Conservation (phyloP, 2,113 vertebrate genomes). For the Austrofundulus limnaeus region DNA sequence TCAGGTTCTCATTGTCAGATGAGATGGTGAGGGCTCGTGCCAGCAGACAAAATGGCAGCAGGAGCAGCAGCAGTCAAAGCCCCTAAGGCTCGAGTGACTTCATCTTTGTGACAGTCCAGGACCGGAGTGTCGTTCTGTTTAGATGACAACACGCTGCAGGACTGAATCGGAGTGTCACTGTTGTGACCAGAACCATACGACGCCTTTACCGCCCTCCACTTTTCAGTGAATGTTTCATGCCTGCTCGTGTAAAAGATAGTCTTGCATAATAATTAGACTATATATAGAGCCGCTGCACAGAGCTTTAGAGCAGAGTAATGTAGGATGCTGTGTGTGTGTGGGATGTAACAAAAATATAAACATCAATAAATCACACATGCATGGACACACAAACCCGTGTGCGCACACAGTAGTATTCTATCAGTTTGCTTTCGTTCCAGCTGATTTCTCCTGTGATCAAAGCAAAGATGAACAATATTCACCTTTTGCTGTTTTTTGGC, state of each 20-base stretch:
- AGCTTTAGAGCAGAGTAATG: conserved; percentile 22
- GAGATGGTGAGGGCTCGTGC: not conserved
- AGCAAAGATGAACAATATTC: not conserved
- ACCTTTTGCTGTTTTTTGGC: too few species aligned
- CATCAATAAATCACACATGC: conserved; percentile 2
- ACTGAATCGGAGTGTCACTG: conserved; percentile 16
- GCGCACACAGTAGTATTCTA: not conserved
- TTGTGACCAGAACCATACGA: conserved; percentile 18
- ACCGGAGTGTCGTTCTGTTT: conserved; percentile 29
- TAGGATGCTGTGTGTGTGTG: conserved; percentile 20
- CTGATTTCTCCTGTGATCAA: conserved; percentile 4
- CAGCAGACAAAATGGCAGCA: conserved; percentile 45
- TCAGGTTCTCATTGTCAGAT: conserved; percentile 42
- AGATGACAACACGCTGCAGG: conserved; percentile 13
- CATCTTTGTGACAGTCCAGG: conserved; percentile 41
- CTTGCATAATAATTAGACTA: conserved; percentile 59
- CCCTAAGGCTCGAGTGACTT: conserved; percentile 45
- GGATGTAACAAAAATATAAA: conserved; percentile 27
- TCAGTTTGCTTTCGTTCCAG: conserved; percentile 1
- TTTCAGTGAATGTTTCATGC: conserved; percentile 37
- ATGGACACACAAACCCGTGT: too few species aligned
- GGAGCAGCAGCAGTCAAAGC: conserved; percentile 27
- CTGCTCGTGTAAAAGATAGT: conserved; percentile 45
- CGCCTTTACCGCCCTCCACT: conserved; percentile 23
- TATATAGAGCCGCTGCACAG: conserved; percentile 55